A percentile compares a stretch with the other conserved stretches of the same genome.
Conservation (phyloP, 2,113 vertebrate species). For the Aphelocoma coerulescens region DNA sequence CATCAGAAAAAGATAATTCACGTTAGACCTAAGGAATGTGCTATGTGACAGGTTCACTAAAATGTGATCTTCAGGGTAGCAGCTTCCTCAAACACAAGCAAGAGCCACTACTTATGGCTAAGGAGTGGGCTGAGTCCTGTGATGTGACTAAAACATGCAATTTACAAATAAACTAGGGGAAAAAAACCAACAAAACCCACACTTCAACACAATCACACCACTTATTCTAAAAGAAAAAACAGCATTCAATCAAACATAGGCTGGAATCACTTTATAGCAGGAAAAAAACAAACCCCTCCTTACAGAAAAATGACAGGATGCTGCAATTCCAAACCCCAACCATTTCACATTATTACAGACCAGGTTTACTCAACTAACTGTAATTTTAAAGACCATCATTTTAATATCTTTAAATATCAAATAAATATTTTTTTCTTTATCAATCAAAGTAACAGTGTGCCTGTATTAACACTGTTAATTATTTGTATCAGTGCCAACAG, state of each 20-base stretch:
- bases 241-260: neutral
- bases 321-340: neutral
- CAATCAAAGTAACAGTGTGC: neutral
- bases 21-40: neutral
- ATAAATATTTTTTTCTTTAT: constrained; percentile 8
- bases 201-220: neutral
- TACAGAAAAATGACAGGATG: neutral
- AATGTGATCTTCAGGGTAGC: neutral
- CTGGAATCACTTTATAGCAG: neutral
- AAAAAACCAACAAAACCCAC: neutral
- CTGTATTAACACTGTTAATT: neutral
- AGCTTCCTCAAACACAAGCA: neutral
- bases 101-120: neutral
- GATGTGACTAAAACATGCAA: neutral
- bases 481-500: neutral
- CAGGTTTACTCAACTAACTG: neutral
- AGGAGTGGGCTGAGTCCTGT: neutral
- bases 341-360: neutral
- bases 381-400: neutral
- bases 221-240: neutral
- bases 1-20: neutral
- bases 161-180: neutral
- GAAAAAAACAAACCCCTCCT: neutral
- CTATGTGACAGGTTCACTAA: neutral
- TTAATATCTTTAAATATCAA: neutral